Percentiles rank a stretch among this genome's conserved stretches.
Conservation (phyloP, 2,113 vertebrate genomes). For the Hylia prasina region DNA sequence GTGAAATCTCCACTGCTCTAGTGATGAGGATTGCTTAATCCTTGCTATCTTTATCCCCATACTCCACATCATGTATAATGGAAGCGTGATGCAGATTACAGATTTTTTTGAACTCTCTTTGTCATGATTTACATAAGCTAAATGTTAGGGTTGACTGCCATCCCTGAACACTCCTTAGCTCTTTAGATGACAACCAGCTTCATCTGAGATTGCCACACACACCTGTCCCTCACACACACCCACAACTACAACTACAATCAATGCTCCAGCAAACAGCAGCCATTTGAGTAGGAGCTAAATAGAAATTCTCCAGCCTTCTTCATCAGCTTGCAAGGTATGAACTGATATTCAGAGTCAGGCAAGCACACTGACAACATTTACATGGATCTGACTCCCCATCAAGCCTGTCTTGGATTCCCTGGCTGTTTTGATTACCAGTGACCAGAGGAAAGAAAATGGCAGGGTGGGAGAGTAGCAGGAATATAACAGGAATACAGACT, state of each 20-base stretch:
- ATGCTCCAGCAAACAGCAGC: background rate
- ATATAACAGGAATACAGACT: background rate
- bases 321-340: background rate
- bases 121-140: background rate
- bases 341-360: background rate
- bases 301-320: background rate
- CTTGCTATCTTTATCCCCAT: background rate
- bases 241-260: background rate
- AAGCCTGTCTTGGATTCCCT: background rate
- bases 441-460: background rate
- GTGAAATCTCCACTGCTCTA: background rate
- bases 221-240: no score
- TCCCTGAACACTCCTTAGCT: background rate
- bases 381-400: background rate
- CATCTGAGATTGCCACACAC: background rate
- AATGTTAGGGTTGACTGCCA: background rate
- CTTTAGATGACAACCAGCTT: background rate
- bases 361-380: background rate
- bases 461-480: background rate
- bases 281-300: background rate
- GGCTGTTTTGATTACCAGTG: background rate
- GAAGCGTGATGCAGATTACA: background rate
- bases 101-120: background rate
- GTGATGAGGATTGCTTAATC: background rate
- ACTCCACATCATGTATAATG: background rate